Conservation (phyloP, 2,113 vertebrate genomes). For the Synchiropus splendidus region DNA sequence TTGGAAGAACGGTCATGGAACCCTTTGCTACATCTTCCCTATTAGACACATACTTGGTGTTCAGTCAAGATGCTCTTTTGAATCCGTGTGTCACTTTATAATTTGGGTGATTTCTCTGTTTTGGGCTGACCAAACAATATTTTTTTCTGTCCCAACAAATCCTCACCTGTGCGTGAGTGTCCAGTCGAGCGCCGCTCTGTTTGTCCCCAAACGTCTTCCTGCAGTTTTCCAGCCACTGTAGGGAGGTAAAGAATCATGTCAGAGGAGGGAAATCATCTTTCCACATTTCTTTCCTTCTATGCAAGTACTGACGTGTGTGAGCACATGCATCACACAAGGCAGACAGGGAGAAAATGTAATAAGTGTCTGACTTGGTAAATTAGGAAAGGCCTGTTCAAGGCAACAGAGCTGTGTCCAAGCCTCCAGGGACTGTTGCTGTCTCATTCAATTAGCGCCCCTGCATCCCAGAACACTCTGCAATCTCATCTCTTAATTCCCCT, state of each 20-base stretch:
- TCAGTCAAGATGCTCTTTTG: no score
- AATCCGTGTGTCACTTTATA: no score
- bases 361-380: constrained; percentile 71
- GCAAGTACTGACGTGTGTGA: constrained; percentile 1
- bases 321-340: constrained; percentile 10
- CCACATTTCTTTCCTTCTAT: neutral
- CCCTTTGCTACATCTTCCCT: no score
- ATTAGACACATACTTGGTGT: no score
- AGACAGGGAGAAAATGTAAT: constrained; percentile 70
- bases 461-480: constrained; percentile 65
- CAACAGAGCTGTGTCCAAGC: constrained; percentile 55
- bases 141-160: neutral
- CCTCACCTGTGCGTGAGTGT: constrained; percentile 82
- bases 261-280: no score
- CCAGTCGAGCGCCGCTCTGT: constrained; percentile 69
- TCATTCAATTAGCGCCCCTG: constrained; percentile 75
- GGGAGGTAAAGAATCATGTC: neutral
- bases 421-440: constrained; percentile 61
- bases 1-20: no score
- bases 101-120: no score
- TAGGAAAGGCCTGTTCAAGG: constrained; percentile 63
- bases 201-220: constrained; percentile 88
- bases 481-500: constrained; percentile 54
- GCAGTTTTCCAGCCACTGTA: constrained; percentile 91
- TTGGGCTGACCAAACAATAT: neutral